phyloP scores from a whole-genome alignment of 1,140 invertebrate species.

The Reticulitermes speratus region DNA sequence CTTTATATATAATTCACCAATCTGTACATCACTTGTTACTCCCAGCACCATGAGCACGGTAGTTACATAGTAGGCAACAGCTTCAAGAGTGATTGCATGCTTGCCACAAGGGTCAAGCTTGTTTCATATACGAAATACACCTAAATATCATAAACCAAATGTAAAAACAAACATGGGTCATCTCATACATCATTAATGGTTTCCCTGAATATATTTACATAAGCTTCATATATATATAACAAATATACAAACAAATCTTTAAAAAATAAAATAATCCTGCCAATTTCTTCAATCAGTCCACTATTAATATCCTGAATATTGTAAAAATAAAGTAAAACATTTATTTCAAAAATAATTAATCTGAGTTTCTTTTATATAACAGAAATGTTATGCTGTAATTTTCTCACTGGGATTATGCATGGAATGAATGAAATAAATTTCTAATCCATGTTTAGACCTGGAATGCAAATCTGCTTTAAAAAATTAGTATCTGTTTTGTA shows the following conservation, averaged over 20 bases:
- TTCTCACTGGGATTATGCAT: background rate
- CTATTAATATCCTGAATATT: background rate
- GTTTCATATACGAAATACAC: background rate
- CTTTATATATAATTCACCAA: background rate
- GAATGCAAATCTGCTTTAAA: background rate
- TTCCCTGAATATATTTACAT: slow-evolving; percentile 3
- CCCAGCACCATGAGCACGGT: slow-evolving; percentile 8
- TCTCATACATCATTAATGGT: background rate
- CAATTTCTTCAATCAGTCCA: background rate
- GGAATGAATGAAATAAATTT: background rate
- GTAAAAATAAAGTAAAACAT: background rate
- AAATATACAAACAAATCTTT: background rate
- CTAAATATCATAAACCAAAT: slow-evolving; percentile 2
- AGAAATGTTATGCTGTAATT: background rate
- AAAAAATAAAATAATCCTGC: background rate
- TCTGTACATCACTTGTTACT: background rate
- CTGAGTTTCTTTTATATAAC: background rate
- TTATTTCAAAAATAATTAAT: background rate
- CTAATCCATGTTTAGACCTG: background rate
- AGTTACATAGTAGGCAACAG: background rate
- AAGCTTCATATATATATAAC: background rate
- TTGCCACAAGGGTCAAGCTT: background rate
- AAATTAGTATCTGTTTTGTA: background rate
- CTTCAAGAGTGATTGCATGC: background rate
- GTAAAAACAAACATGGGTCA: background rate